Percentiles rank a stretch among this genome's conserved stretches.
phyloP scores from a whole-genome alignment of 2,113 vertebrate genomes.

The Grallaria varia region DNA sequence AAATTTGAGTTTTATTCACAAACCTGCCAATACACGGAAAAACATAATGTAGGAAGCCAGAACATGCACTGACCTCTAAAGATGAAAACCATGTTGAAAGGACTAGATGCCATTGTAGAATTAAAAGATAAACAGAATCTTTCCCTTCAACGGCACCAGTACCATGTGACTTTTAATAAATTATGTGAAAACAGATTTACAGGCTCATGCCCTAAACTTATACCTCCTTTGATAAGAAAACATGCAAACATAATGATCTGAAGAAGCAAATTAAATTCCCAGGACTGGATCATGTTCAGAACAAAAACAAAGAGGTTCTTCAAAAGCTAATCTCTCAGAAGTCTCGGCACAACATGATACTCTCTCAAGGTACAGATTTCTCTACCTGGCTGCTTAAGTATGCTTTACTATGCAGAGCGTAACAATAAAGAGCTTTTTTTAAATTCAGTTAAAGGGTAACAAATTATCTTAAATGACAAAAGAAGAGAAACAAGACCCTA shows the following conservation, averaged over 20 bases:
- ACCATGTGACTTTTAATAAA: neutral
- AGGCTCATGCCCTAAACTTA: slow-evolving; percentile 20
- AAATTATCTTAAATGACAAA: slow-evolving; percentile 60
- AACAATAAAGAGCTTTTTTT: slow-evolving; percentile 53
- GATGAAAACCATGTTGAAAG: slow-evolving; percentile 10
- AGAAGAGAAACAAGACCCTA: slow-evolving; percentile 54
- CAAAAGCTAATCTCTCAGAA: slow-evolving; percentile 46
- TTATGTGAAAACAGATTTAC: slow-evolving; percentile 43
- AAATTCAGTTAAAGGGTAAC: slow-evolving; percentile 23
- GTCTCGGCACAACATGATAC: slow-evolving; percentile 55
- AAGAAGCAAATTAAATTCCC: slow-evolving; percentile 46
- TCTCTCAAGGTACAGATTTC: slow-evolving; percentile 35
- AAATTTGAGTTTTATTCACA: neutral
- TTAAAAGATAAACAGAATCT: slow-evolving; percentile 1
- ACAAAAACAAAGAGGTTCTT: slow-evolving; percentile 67
- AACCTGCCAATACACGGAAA: neutral
- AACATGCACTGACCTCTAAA: neutral
- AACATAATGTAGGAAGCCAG: neutral
- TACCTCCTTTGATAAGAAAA: slow-evolving; percentile 49
- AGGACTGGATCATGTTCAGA: slow-evolving; percentile 34
- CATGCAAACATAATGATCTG: slow-evolving; percentile 13
- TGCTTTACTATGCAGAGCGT: neutral
- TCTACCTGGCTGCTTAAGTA: slow-evolving; percentile 42
- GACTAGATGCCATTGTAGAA: neutral
- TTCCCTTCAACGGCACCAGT: neutral